Percentiles rank a stretch among this genome's conserved stretches.
These are phyloP conservation scores for Cheirogaleus medius DNA, from an alignment of 2,113 vertebrate genomes.

Conservation along the genomic window DNA sequence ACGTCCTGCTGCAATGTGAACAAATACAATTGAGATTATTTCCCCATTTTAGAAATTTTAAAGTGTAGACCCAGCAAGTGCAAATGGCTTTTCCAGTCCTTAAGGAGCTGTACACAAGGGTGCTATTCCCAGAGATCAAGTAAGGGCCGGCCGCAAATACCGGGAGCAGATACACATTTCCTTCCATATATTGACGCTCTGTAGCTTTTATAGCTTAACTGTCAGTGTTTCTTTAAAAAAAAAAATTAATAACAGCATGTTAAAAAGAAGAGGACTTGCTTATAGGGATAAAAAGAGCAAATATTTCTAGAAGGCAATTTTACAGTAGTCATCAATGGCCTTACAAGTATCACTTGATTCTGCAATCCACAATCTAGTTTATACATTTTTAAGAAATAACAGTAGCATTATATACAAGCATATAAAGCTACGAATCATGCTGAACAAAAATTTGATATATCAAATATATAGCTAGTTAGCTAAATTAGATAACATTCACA, in stretches of 20 bases:
- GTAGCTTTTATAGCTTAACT: neutral
- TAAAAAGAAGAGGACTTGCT: neutral
- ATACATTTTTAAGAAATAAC: neutral
- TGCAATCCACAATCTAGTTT: neutral
- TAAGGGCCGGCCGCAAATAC: neutral
- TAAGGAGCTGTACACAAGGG: rapidly evolving
- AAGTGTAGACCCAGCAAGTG: neutral
- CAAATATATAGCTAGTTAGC: neutral
- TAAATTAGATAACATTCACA: neutral
- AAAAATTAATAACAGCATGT: neutral
- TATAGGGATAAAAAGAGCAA: neutral
- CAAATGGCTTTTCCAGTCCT: neutral
- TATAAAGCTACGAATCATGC: neutral
- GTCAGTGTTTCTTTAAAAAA: neutral
- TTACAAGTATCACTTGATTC: neutral
- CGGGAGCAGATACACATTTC: rapidly evolving
- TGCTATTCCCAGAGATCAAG: neutral
- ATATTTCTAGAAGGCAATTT: neutral
- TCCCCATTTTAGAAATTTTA: neutral
- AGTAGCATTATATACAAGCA: neutral
- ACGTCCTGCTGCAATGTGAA: neutral
- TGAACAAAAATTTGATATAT: neutral
- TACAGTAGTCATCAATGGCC: neutral
- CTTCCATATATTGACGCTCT: neutral
- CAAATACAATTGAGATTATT: too few species aligned